These are phyloP conservation scores for Osmerus mordax DNA, from an alignment of 2,113 vertebrate genomes.

Conservation along the genomic window DNA sequence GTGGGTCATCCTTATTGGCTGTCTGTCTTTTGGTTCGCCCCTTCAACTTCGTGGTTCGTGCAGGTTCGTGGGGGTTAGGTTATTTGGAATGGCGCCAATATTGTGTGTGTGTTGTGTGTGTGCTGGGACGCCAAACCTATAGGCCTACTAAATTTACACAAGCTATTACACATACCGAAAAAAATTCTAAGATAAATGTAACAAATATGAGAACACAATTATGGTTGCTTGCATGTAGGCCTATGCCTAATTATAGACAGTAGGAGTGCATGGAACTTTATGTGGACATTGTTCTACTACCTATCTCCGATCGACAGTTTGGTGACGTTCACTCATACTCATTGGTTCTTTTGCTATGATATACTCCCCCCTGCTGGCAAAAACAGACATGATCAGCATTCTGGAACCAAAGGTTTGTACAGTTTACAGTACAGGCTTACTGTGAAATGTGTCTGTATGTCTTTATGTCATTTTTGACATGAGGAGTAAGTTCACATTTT, in stretches of 20 bases:
- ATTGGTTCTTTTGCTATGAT: background rate
- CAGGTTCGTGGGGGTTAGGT: background rate
- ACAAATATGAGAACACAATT: no score
- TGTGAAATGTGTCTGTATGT: background rate
- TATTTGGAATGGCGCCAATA: conserved; percentile 4
- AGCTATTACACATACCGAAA: no score
- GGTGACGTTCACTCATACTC: background rate
- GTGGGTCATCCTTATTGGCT: conserved; percentile 49
- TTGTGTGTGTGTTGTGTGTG: background rate
- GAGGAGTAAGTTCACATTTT: no score
- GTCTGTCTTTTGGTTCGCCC: background rate
- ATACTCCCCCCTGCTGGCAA: background rate
- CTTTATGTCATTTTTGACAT: background rate
- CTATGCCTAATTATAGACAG: no score
- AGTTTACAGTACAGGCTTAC: background rate
- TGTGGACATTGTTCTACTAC: no score
- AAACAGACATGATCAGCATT: background rate
- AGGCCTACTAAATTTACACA: no score
- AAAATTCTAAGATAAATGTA: no score
- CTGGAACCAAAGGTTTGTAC: no score
- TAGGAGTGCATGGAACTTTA: no score
- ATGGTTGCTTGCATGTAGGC: no score
- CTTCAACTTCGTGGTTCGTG: background rate
- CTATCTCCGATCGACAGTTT: no score
- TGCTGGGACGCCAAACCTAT: no score